Percentiles rank a stretch among this genome's conserved stretches.
Evolutionary conservation across 1,140 invertebrate species (phyloP).

Genomic region (Eriocheir sinensis): DNA sequence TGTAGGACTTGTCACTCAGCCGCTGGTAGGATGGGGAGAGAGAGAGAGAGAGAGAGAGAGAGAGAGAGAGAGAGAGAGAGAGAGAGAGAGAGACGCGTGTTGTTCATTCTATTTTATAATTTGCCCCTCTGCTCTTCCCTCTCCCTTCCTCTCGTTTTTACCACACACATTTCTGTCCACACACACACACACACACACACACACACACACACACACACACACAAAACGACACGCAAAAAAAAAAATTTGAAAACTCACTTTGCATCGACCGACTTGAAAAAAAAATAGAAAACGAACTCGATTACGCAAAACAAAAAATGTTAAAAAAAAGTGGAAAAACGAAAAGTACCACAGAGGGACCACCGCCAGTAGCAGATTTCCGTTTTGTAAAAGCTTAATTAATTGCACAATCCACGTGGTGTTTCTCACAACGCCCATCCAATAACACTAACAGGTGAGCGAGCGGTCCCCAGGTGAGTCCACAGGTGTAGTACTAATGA

Average conservation of each 20-base stretch:
- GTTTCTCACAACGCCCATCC: not conserved
- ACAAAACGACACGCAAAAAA: too few species aligned
- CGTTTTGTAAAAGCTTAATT: conserved; percentile 4
- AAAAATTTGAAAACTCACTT: too few species aligned
- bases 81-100: not conserved
- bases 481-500: not conserved
- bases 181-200: too few species aligned
- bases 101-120: too few species aligned
- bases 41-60: not conserved
- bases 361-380: too few species aligned
- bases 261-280: too few species aligned
- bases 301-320: not conserved
- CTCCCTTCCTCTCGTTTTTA: too few species aligned
- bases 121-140: too few species aligned
- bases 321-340: not conserved
- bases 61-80: not conserved
- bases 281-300: not conserved
- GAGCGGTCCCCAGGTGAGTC: too few species aligned
- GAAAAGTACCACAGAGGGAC: too few species aligned
- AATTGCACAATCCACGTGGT: not conserved
- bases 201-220: too few species aligned
- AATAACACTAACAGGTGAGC: conserved; percentile 1
- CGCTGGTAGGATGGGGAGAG: not conserved
- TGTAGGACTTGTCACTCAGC: not conserved
- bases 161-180: too few species aligned